Conservation (phyloP, 2,113 vertebrate genomes). For the Sylvietta virens region DNA sequence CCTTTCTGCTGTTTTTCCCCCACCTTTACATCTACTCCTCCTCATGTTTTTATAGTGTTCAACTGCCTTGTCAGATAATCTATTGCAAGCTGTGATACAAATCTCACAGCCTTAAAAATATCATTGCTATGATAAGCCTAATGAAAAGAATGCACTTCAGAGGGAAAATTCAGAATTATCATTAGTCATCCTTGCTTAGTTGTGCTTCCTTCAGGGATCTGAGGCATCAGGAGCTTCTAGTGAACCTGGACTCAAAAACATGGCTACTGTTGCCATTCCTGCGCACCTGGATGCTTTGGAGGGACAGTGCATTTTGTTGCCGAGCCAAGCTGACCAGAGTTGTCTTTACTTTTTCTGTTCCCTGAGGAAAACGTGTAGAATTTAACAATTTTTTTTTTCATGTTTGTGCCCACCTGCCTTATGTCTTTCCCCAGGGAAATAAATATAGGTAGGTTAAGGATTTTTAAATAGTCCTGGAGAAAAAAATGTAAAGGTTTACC, state of each 20-base stretch:
- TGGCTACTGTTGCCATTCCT: background rate
- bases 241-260: background rate
- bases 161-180: background rate
- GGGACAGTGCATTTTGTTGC: background rate
- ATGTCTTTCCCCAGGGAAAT: background rate
- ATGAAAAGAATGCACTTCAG: background rate
- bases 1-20: background rate
- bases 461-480: background rate
- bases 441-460: background rate
- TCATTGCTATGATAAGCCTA: background rate
- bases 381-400: too few relatives aligned
- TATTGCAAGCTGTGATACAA: background rate
- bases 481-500: background rate
- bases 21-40: background rate
- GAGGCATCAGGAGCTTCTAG: background rate
- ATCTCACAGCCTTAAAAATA: background rate
- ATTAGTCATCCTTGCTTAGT: background rate
- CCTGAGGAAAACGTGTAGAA: background rate
- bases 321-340: background rate
- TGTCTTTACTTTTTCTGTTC: background rate
- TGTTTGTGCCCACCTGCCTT: background rate
- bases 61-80: background rate
- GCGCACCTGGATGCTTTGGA: background rate
- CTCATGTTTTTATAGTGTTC: background rate
- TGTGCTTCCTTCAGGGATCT: background rate